Conservation (phyloP, 2,888 invertebrate species). For the Epiblema foenella region DNA sequence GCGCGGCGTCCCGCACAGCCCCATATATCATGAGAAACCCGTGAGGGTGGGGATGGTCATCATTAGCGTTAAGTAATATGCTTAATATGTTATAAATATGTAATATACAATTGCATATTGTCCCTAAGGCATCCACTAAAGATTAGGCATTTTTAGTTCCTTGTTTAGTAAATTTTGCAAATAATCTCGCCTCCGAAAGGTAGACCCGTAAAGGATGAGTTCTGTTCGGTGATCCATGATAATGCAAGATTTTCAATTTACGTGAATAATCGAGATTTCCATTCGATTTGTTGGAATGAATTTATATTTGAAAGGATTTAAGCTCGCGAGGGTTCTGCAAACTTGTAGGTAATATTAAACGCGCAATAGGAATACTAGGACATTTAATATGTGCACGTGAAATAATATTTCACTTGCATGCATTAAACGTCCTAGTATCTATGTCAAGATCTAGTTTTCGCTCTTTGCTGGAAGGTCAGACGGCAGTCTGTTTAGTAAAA, state of each 20-base stretch:
- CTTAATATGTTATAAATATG: too few relatives aligned
- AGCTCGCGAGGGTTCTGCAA: slow-evolving; percentile 22
- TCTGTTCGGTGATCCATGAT: slow-evolving; percentile 25
- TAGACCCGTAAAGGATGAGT: slow-evolving; percentile 16
- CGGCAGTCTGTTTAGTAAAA: too few relatives aligned
- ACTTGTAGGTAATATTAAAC: neutral
- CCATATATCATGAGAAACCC: too few relatives aligned
- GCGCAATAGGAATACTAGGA: neutral
- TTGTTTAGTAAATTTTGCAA: neutral
- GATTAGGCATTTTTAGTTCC: neutral
- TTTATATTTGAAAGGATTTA: slow-evolving; percentile 35
- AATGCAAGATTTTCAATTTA: slow-evolving; percentile 43
- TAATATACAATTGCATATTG: too few relatives aligned
- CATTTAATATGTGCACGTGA: too few relatives aligned
- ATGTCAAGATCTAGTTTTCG: too few relatives aligned
- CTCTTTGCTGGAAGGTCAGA: too few relatives aligned
- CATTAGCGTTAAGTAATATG: too few relatives aligned
- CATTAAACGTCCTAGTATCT: too few relatives aligned
- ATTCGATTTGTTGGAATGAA: slow-evolving; percentile 40
- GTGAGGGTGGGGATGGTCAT: too few relatives aligned
- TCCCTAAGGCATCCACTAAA: neutral
- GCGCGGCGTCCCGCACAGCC: too few relatives aligned
- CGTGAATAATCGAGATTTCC: slow-evolving; percentile 43
- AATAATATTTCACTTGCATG: too few relatives aligned
- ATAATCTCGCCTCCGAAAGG: neutral